Evolutionary conservation across 1,140 invertebrate species (phyloP), one percentile per base, ranked within the genome.

Genomic region (Zaprionus capensis): DNA sequence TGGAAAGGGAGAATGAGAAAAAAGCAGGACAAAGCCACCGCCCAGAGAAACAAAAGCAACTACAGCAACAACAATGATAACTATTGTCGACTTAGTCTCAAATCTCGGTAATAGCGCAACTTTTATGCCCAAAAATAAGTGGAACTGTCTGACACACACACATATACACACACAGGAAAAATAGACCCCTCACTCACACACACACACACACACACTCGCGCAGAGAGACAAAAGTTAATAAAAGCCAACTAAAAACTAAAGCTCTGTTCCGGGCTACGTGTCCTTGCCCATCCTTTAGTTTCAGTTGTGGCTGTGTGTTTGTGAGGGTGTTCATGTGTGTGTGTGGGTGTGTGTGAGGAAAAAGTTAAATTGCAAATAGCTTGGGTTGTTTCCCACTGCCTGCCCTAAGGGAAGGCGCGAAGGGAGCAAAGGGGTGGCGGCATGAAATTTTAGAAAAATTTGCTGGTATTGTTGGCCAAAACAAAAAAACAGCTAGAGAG

Each of bases 221-320:
- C 17, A 20, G 1, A 62, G 66, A 82, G 61, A 87, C 84, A 88
- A 87, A 88, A 87, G 84, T 87, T 87, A 87, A 87, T 87, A 87
- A 88, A 87, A 88, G 81, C 84, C 84, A 87, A 87, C 84, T 81
- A 88, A 88, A 87, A 87, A 87, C 84, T 87, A 87, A 88, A 87
- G 84, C 81, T 78, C 68, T 76, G 69, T 65, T 76, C 26, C n/a
- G 61, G 73, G 76, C 73, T 83, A 87, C 83, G 83, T 87, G 83
- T 74, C 70, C 73, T 78, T 83, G 76, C 69, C 77, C 69, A 69
- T 57, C 71, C 64, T 26, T 64, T 58, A 38, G 71, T 64, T 57
- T 11, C 64, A 26, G 53, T 61, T 26, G 7, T 49, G 31, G 38
- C 26, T 34, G 28, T 22, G 15, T n/a, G 24, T 41, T 24, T 31